Base-by-base conservation (phyloP, 2,113 vertebrate species). In the Colius striatus region DNA sequence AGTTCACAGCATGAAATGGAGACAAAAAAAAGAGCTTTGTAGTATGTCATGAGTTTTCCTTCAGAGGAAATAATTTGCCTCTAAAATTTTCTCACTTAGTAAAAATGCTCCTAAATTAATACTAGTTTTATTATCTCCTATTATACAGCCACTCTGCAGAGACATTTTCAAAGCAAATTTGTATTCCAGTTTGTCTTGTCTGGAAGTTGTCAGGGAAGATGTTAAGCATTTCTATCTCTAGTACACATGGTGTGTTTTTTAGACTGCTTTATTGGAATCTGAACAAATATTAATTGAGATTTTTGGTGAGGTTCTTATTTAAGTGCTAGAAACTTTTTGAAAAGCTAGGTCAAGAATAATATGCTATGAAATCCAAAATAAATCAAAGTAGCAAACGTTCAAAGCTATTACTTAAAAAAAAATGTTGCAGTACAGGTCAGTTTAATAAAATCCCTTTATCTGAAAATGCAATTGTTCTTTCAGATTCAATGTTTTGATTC, bases 1-100 rank as follows among this genome's bases (percentile, higher is more conserved):
- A 87, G 48, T 75, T 94, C 85, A 90, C 11, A 70, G 47, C 67
- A 66, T 83, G 51, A 87, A 82, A 91, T 22, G 17, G 54, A 96
- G 50, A 41, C 38, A 41, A 41, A 83, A 83, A 83, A 68, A 32
- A 74, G 63, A 80, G 63, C 85, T 87, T 92, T 89, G 45, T 78
- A 82, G 21, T 57, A 67, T 86, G 75, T 85, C 43, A 79, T 29
- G 54, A 84, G 65, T 62, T 87, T 87, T 90, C 38, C 43, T 87
- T 90, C 74, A 90, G 60, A 91, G 19, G 41, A 70, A 88, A 48
- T 58, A 74, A 81, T 77, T 88, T 90, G 32, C 67, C 77, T 89
- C 47, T 86, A 88, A 84, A 85, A 83, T 70, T n/a, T 87, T 94
- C 77, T 87, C 1, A 0, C 26, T 66, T 60, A 61, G 71, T 58